Evolutionary conservation across 2,888 invertebrate genomes (phyloP).

Genomic region (Malthinus flaveolus): DNA sequence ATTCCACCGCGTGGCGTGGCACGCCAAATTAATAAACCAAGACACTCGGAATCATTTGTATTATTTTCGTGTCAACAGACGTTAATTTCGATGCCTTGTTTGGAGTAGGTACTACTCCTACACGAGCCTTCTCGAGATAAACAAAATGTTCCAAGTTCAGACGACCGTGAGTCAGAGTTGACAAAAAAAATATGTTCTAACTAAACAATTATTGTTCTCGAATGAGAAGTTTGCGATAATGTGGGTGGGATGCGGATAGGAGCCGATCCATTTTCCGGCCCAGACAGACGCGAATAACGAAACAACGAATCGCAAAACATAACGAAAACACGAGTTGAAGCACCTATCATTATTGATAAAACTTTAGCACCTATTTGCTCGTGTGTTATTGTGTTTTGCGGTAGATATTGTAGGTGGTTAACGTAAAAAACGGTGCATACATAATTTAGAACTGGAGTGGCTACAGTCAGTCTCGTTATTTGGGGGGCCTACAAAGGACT

Average conservation of each 20-base stretch:
- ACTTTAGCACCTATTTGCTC: not conserved
- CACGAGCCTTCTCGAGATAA: no score
- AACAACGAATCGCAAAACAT: not conserved
- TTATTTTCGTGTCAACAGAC: no score
- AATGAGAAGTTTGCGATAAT: not conserved
- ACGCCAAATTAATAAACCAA: no score
- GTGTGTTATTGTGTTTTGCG: not conserved
- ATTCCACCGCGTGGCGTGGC: no score
- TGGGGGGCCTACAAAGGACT: slow-evolving; percentile 2
- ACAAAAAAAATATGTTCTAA: not conserved
- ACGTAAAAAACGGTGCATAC: not conserved
- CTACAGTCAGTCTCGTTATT: not conserved
- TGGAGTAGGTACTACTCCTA: no score
- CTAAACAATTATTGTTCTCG: not conserved
- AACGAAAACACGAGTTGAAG: slow-evolving; percentile 2
- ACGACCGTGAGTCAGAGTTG: no score
- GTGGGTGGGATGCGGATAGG: not conserved
- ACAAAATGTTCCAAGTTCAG: no score
- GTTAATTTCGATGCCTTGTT: no score
- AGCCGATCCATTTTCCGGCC: not conserved
- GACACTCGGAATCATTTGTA: no score
- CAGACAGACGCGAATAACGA: slow-evolving; percentile 1
- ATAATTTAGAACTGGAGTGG: not conserved
- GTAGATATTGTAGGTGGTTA: not conserved
- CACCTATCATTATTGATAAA: slow-evolving; percentile 2